Evolutionary conservation across 2,113 vertebrate genomes (phyloP).

Genomic region (Leucopsar rothschildi): DNA sequence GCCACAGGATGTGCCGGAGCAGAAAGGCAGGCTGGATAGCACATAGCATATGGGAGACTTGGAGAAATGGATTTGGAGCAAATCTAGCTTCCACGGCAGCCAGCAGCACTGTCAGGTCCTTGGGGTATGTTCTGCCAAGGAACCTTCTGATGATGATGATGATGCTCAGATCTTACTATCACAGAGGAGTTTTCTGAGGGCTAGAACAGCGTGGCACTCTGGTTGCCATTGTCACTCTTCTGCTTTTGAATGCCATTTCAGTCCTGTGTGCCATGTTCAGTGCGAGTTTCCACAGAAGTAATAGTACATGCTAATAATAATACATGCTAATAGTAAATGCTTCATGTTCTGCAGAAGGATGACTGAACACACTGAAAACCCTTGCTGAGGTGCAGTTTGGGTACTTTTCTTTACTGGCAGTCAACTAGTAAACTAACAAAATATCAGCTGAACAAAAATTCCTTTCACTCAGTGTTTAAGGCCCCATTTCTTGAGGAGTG

Average conservation of each 20-base stretch:
- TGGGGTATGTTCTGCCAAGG: background rate
- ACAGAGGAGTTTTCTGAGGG: background rate
- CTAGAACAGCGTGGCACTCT: background rate
- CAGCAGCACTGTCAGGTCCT: background rate
- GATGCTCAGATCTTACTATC: background rate
- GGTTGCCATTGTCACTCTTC: background rate
- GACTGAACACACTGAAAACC: background rate
- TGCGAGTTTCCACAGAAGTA: background rate
- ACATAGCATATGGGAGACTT: background rate
- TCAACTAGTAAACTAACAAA: background rate
- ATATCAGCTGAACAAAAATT: background rate
- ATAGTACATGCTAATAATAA: background rate
- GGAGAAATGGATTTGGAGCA: background rate
- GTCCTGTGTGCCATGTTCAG: background rate
- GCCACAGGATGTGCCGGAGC: background rate
- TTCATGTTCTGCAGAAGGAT: background rate
- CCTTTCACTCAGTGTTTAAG: background rate
- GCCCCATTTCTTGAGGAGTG: background rate
- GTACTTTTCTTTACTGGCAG: background rate
- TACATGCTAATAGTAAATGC: background rate
- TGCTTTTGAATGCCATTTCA: background rate
- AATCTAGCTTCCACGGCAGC: background rate
- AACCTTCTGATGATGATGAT: background rate
- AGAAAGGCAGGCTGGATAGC: background rate
- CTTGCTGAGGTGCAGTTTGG: background rate